phyloP scores from a whole-genome alignment of 2,797 vertebrate genomes.

The Chaunax sp. region DNA sequence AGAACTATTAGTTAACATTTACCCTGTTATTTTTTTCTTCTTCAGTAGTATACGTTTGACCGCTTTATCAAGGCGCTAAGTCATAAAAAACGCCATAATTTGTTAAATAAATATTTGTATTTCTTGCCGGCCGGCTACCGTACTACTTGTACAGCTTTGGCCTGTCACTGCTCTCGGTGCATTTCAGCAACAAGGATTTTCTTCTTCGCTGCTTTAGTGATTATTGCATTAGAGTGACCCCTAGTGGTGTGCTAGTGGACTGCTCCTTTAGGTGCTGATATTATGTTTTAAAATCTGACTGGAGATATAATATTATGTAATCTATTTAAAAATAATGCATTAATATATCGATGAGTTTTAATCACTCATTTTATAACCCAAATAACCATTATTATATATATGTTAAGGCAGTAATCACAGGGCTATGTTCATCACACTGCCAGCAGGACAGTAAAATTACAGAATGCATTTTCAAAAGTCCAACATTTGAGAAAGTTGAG shows the following conservation, averaged over 20 bases:
- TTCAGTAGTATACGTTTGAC: not conserved
- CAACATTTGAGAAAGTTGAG: conserved; percentile 4
- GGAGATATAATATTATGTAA: too few relatives aligned
- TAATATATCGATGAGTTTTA: not conserved
- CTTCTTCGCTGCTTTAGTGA: conserved; percentile 48
- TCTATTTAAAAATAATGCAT: not conserved
- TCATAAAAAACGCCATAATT: not conserved
- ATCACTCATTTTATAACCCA: not conserved
- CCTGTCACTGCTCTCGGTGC: not conserved
- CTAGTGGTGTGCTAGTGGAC: conserved; percentile 25
- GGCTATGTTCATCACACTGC: too few relatives aligned
- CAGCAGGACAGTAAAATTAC: too few relatives aligned
- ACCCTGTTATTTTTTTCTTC: rapidly evolving
- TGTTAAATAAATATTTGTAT: not conserved
- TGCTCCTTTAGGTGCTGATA: too few relatives aligned
- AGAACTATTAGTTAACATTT: not conserved
- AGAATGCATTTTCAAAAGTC: not conserved
- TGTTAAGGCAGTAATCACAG: not conserved
- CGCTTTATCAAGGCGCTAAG: not conserved
- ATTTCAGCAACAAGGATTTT: not conserved
- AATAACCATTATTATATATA: too few relatives aligned
- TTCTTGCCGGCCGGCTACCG: not conserved
- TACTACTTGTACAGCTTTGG: rapidly evolving
- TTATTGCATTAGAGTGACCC: not conserved
- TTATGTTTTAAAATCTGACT: too few relatives aligned